Base-by-base conservation (phyloP, 1,140 invertebrate genomes). In the Drosophila carrolli region DNA sequence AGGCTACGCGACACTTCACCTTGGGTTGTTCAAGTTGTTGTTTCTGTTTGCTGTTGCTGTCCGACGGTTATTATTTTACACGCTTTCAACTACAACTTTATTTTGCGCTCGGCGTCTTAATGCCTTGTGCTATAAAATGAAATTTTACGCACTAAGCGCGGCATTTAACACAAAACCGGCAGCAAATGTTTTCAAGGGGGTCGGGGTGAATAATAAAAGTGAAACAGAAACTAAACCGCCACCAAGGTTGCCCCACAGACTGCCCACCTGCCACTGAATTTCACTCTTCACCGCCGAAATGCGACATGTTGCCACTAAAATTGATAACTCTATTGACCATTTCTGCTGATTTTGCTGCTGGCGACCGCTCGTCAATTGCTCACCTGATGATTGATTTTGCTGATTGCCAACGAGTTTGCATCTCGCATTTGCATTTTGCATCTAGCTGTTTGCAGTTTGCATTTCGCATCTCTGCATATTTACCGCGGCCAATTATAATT, bases 261-360 rank as follows among this genome's bases (percentile, higher is more conserved):
- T 62, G 55, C 37, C 56, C 54, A 54, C 46, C 27, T 47, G 63
- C 51, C 78, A 67, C 63, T 48, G 48, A 46, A 65, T 53, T 66
- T 63, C 53, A 63, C 62, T 47, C 27, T 43, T 27, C 57, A 37
- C n/a, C 29, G 13, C 19, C 48, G 37, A 57, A 75, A 71, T 86
- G 71, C 68, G 77, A 84, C 84, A 89, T 62, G 81, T 78, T 11
- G 76, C 16, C 84, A 83, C 68, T 84, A 89, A 89, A 89, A 78
- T 84, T 89, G 85, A 89, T 89, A 89, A 84, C 84, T 89, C 84
- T 89, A 89, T 89, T 89, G 84, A 58, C 85, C 72, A 83, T 78
- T 78, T 56, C 43, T 57, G 48, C 19, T 44, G 62, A 53, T 56
- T 68, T 55, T 67, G 68, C 62, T 73, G 62, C 51, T 60, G 73